Conservation (phyloP, 1,140 invertebrate genomes). For the Panulirus ornatus region DNA sequence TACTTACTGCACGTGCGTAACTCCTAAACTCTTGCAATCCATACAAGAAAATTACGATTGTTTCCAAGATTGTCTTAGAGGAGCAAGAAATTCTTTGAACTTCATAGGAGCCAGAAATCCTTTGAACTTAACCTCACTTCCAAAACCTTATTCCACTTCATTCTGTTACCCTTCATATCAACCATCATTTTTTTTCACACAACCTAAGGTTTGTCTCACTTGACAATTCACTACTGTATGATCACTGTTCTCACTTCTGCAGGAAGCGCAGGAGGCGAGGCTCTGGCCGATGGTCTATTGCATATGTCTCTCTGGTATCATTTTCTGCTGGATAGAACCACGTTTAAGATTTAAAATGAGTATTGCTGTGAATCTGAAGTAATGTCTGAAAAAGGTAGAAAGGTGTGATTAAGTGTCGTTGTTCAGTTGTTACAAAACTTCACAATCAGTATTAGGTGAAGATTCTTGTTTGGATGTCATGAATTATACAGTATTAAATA, state of each 20-base stretch:
- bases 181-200: not conserved
- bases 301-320: not conserved
- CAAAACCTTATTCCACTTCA: too few species aligned
- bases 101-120: not conserved
- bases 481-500: too few species aligned
- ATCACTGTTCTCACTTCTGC: not conserved
- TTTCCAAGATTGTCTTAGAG: not conserved
- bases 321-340: not conserved
- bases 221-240: not conserved
- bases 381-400: too few species aligned
- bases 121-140: too few species aligned
- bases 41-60: too few species aligned
- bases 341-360: not conserved
- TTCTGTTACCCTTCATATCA: not conserved
- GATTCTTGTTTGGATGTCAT: too few species aligned
- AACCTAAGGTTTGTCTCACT: not conserved
- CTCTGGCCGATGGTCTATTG: slow-evolving; percentile 38
- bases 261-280: slow-evolving; percentile 33
- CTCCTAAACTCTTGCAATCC: too few species aligned
- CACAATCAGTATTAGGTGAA: too few species aligned
- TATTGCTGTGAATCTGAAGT: not conserved
- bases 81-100: not conserved
- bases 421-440: too few species aligned
- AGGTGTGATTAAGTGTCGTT: too few species aligned
- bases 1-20: too few species aligned